phyloP scores from a whole-genome alignment of 2,797 vertebrate genomes.

The Gymnocypris eckloni region DNA sequence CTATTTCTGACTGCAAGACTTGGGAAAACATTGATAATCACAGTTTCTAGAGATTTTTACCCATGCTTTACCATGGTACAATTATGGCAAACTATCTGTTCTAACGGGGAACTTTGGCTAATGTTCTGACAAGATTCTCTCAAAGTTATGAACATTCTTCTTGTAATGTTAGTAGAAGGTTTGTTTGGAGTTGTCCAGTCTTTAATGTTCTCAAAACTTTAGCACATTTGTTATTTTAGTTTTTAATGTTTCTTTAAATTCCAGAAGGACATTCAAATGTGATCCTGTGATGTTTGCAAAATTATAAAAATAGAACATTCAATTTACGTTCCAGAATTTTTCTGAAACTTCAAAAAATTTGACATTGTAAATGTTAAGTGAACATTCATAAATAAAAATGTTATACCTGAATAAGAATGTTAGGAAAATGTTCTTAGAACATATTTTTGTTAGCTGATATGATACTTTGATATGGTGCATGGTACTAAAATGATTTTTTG shows the following conservation, averaged over 20 bases:
- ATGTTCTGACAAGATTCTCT: background rate
- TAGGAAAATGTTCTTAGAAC: background rate
- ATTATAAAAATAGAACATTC: background rate
- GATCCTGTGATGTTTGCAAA: background rate
- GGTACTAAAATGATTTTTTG: background rate
- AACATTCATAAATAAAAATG: background rate
- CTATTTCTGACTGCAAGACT: background rate
- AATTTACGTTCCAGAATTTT: background rate
- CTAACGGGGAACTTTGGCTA: background rate
- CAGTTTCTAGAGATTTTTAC: background rate
- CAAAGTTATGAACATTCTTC: background rate
- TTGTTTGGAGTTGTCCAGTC: background rate
- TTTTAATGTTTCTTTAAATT: background rate
- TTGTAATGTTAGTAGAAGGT: background rate
- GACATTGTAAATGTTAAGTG: background rate
- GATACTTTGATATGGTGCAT: background rate
- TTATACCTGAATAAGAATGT: background rate
- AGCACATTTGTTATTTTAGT: too few relatives aligned
- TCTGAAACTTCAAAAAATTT: background rate
- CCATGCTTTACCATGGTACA: background rate
- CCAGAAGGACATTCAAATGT: background rate
- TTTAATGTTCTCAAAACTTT: background rate
- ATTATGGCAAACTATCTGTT: background rate
- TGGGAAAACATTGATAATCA: conserved; percentile 3
- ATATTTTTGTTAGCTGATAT: conserved; percentile 5